Conservation (phyloP, 2,797 vertebrate species). For the Sardinella longiceps region DNA sequence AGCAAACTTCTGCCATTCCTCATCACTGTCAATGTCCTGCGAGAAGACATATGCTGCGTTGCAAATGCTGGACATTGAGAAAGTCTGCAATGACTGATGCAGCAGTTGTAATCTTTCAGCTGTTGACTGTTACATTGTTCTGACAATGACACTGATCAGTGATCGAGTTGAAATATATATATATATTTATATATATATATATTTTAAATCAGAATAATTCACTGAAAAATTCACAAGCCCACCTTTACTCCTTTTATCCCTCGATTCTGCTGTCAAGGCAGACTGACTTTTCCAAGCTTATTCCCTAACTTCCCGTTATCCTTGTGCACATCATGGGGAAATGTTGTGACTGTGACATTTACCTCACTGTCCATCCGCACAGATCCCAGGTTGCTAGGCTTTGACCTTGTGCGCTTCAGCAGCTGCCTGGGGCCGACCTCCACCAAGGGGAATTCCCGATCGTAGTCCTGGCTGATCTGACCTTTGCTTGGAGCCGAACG, state of each 20-base stretch:
- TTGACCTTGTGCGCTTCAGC: slow-evolving; percentile 44
- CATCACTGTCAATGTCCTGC: slow-evolving; percentile 78
- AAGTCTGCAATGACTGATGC: background rate
- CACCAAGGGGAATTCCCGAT: slow-evolving; percentile 73
- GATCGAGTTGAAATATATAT: background rate
- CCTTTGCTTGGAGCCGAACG: slow-evolving; percentile 67
- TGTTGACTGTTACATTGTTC: background rate
- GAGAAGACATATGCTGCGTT: slow-evolving; percentile 1
- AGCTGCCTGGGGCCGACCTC: slow-evolving; percentile 62
- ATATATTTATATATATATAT: too few species aligned
- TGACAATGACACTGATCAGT: background rate
- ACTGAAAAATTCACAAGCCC: background rate
- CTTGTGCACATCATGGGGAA: background rate
- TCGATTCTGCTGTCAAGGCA: background rate
- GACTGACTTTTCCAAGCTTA: background rate
- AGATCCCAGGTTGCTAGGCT: slow-evolving; percentile 42
- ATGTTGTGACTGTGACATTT: slow-evolving; percentile 31
- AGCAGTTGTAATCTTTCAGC: background rate
- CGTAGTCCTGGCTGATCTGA: slow-evolving; percentile 76
- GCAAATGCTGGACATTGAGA: background rate
- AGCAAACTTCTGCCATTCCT: slow-evolving; percentile 78
- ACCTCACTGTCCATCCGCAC: slow-evolving; percentile 73
- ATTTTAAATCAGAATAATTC: too few species aligned
- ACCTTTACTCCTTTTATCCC: background rate
- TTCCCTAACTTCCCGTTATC: background rate